Evolutionary conservation across 2,797 vertebrate genomes (phyloP), one percentile per base, ranked within the genome.

Genomic region (Spinibarbus caldwelli): DNA sequence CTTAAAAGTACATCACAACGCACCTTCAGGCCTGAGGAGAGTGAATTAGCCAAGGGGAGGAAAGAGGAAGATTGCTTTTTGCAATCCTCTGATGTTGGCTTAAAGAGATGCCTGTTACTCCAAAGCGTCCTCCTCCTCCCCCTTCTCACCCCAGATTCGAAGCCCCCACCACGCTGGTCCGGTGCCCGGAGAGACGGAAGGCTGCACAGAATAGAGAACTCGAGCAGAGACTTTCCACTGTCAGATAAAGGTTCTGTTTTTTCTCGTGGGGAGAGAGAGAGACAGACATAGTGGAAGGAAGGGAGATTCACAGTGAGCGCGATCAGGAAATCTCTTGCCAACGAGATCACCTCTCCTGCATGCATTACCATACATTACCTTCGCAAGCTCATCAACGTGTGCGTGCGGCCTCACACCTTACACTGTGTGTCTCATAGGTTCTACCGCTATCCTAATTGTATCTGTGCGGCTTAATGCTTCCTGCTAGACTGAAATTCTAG

Each of bases 341-440:
- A 67, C 86, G 45, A 36, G 73, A 86, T 71, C 84, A 86, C 88
- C 84, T 87, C 84, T 64, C n/a, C 84, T 84, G 88, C 66, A 87
- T 87, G 9, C 34, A 82, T 89, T 89, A 87, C 45, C 86, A 89
- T 89, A 87, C 43, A 87, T 89, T 86, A 79, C 78, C 79, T 71
- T 85, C 34, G 52, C 57, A 59, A 49, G 76, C 76, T n/a, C 15
- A 31, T 26, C 31, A n/a, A 59, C 67, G 81, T 41, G 70, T 68
- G 45, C 6, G 67, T 73, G 47, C 21, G 4, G 49, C 59, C 72
- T 83, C 72, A 77, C 83, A 78, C 66, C 76, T 71, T 78, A 47
- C 66, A 29, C 34, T 1, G 54, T 77, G 59, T 66, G 68, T 82
- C 77, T 73, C 66, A 64, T 54, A 80, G 77, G 68, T 71, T 49